A percentile compares a stretch with the other conserved stretches of the same genome.
Conservation (phyloP, 2,113 vertebrate species). For the Brachypodius melanocephalos region DNA sequence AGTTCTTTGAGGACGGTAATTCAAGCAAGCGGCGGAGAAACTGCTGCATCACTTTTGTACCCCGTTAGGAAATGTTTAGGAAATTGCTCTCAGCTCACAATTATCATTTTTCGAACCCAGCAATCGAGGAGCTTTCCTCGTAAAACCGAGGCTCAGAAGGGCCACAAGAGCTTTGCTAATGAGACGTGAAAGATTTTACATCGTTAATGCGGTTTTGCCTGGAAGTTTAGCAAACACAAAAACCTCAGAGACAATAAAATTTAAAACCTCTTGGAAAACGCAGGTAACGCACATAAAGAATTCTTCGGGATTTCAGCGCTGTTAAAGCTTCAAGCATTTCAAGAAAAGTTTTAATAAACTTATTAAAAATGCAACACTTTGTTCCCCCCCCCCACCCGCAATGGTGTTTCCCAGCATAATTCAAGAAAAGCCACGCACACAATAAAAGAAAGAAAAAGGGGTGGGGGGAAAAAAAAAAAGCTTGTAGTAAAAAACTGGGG, state of each 20-base stretch:
- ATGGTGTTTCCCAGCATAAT: slow-evolving; percentile 52
- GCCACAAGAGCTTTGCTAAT: background rate
- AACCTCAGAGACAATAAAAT: background rate
- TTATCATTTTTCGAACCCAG: background rate
- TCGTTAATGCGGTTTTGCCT: background rate
- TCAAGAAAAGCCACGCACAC: slow-evolving; percentile 62
- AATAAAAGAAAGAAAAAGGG: slow-evolving; percentile 13
- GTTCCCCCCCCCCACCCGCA: slow-evolving; percentile 54
- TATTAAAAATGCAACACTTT: slow-evolving; percentile 28
- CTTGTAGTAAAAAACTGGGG: slow-evolving; percentile 73
- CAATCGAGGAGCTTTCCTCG: background rate
- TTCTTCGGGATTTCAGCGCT: background rate
- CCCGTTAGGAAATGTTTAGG: background rate
- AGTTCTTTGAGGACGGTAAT: slow-evolving; percentile 20
- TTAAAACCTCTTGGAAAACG: background rate
- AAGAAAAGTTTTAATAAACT: slow-evolving; percentile 13
- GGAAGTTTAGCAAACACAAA: background rate
- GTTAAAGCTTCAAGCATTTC: background rate
- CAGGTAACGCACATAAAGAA: background rate
- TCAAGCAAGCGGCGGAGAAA: background rate
- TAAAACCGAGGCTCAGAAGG: background rate
- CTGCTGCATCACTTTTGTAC: background rate
- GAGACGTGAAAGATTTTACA: background rate
- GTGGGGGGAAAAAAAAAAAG: background rate
- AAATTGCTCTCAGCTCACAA: background rate